Evolutionary conservation across 2,797 vertebrate species (phyloP), one percentile per base, ranked within the genome.

Genomic region (Bradypus variegatus): DNA sequence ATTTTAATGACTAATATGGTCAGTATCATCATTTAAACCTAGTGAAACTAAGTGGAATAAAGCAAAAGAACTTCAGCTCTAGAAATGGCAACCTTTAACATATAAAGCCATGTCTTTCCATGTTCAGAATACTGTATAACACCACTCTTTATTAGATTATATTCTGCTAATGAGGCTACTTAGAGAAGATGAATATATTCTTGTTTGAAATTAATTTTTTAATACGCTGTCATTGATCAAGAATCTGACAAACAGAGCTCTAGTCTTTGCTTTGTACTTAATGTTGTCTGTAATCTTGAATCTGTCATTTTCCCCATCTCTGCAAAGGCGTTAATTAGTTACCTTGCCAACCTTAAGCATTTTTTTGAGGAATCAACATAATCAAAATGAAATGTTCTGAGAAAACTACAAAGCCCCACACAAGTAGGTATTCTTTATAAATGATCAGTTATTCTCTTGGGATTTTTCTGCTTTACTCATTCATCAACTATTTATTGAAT

Each of bases 341-440:
- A 73, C 27, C 18, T 76, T 94, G 19, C 60, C 10, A 1, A 69
- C 27, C 5, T 89, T 75, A 82, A 50, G 21, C 10, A 45, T 92
- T 72, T 91, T 73, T 90, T 93, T 81, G 15, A 92, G 38, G 15
- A 84, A 62, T 81, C 55, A 29, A 88, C 90, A 85, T 93, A 91
- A 85, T 70, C 18, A 67, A 88, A 90, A 78, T 86, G 33, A 87
- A 89, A 25, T 84, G 16, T 36, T 55, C 50, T 64, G 25, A 41
- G 77, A 82, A 75, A 94, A 41, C 29, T 27, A 18, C 65, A 45
- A 77, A 80, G 6, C 7, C 31, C 4, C n/a, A 60, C 23, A 27
- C 9, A 58, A 38, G 6, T 85, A 41, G 48, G 8, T 72, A 33
- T 64, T 75, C 55, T 73, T 91, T 90, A 76, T 80, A 80, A 93